Percentiles rank a stretch among this genome's conserved stretches.
These are phyloP conservation scores for Pungitius pungitius DNA, from an alignment of 2,113 vertebrate species.

Conservation along the genomic window DNA sequence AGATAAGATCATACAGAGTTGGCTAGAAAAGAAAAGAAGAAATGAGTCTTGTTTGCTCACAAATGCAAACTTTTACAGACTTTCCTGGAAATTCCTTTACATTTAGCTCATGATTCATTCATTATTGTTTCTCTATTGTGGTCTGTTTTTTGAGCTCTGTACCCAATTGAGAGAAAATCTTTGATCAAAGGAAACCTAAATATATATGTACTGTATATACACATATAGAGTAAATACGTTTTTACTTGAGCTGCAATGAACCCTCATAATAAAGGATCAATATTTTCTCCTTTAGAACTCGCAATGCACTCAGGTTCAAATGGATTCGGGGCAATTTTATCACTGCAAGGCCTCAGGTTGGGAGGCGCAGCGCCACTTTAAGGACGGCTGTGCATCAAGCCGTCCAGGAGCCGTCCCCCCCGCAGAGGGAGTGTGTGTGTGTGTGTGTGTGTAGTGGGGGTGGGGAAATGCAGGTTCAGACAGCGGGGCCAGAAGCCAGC, in stretches of 20 bases:
- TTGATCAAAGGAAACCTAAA: too few species aligned
- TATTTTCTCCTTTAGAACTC: neutral
- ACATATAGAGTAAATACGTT: neutral
- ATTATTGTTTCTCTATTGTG: neutral
- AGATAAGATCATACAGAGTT: too few species aligned
- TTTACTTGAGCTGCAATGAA: neutral
- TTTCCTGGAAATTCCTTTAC: neutral
- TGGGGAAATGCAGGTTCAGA: constrained; percentile 64
- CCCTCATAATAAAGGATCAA: neutral
- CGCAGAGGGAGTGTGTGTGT: too few species aligned
- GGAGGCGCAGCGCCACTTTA: too few species aligned
- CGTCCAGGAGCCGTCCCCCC: constrained; percentile 32
- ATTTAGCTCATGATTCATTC: neutral
- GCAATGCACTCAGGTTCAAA: neutral
- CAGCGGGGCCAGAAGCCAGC: constrained; percentile 66
- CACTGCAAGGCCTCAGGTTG: neutral
- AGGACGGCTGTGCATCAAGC: constrained; percentile 40
- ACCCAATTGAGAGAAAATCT: neutral
- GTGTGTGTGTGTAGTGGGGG: constrained; percentile 63
- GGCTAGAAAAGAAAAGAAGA: neutral
- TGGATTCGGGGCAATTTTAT: neutral
- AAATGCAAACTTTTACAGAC: neutral
- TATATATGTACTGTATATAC: too few species aligned
- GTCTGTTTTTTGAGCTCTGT: neutral
- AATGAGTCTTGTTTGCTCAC: neutral